These are phyloP conservation scores for Catharus minimus DNA, from an alignment of 2,113 vertebrate genomes.

Conservation along the genomic window DNA sequence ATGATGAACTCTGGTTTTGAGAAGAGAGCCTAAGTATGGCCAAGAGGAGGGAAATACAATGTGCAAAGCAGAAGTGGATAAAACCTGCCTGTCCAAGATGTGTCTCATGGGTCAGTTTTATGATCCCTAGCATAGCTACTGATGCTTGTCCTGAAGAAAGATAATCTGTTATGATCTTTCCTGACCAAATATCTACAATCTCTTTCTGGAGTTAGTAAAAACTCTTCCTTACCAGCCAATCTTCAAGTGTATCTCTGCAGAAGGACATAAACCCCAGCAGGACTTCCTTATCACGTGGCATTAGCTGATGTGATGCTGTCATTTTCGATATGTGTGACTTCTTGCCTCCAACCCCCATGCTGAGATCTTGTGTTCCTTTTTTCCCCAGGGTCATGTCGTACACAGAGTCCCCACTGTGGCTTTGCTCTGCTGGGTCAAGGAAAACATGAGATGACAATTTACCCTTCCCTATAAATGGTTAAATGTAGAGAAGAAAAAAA, in stretches of 20 bases:
- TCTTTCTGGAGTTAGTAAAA: background rate
- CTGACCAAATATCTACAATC: background rate
- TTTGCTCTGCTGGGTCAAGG: conserved; percentile 76
- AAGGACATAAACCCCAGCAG: background rate
- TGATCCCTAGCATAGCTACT: background rate
- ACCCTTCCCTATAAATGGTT: conserved; percentile 38
- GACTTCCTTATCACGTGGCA: conserved; percentile 1
- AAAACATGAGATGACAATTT: conserved; percentile 53
- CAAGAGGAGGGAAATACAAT: background rate
- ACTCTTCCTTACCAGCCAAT: background rate
- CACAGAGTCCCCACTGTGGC: conserved; percentile 81
- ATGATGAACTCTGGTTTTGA: background rate
- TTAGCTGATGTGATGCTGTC: background rate
- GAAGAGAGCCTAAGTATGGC: background rate
- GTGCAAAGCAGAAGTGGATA: background rate
- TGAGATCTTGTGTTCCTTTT: conserved; percentile 72
- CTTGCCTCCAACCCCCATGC: conserved; percentile 57
- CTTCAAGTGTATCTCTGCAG: background rate
- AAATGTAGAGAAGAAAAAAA: conserved; percentile 25
- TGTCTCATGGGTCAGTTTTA: background rate
- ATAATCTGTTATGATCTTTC: background rate
- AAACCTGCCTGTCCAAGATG: background rate
- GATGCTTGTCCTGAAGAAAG: background rate
- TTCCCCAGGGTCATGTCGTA: conserved; percentile 72
- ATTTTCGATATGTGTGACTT: conserved; percentile 53